Conservation (phyloP, 2,113 vertebrate genomes). For the Laticauda colubrina region DNA sequence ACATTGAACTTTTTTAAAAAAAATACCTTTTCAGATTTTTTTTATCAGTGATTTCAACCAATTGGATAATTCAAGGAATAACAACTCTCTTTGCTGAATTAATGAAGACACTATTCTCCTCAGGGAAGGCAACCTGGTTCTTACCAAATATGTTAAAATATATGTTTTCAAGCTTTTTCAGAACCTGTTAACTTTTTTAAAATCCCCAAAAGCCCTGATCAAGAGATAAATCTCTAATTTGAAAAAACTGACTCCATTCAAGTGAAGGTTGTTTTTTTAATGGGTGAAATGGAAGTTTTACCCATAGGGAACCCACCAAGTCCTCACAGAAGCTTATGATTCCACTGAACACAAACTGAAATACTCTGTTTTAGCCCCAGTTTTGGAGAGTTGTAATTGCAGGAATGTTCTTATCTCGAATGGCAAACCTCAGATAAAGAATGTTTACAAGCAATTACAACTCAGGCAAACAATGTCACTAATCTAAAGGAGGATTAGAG, state of each 20-base stretch:
- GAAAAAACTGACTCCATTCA: neutral
- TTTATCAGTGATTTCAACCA: neutral
- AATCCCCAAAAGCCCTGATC: neutral
- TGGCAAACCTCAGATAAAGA: no score
- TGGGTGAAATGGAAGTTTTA: neutral
- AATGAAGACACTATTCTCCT: neutral
- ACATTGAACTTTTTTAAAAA: neutral
- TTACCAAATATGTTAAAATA: neutral
- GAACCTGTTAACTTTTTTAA: neutral
- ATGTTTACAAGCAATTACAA: no score
- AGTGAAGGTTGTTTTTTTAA: neutral
- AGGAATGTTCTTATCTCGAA: no score
- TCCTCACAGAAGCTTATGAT: neutral
- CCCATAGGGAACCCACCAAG: neutral
- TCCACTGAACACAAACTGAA: neutral
- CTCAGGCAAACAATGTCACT: no score
- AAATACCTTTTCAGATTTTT: neutral
- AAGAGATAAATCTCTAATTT: neutral
- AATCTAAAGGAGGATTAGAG: no score
- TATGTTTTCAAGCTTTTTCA: neutral
- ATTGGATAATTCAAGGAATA: neutral
- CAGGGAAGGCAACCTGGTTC: neutral
- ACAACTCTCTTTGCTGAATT: neutral
- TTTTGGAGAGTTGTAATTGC: no score
- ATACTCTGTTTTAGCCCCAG: neutral